A percentile compares a stretch with the other conserved stretches of the same genome.
Evolutionary conservation across 2,888 invertebrate species (phyloP).

Genomic region (Rhyacophila evoluta): DNA sequence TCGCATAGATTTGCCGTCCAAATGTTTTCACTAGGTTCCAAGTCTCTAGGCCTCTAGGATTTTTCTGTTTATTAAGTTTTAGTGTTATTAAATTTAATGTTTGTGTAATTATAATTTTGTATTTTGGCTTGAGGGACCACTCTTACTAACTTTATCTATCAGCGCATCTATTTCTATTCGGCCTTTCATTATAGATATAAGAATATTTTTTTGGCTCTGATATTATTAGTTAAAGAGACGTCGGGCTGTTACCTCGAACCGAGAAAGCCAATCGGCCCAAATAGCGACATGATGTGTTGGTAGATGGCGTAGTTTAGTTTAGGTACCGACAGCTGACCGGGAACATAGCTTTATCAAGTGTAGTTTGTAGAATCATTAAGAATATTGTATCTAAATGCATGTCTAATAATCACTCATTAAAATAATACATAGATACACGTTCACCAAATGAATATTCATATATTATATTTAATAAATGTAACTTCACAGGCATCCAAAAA

Average conservation of each 20-base stretch:
- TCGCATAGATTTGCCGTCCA: conserved; percentile 54
- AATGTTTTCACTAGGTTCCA: conserved; percentile 32
- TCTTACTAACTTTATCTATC: conserved; percentile 55
- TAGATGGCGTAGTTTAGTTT: conserved; percentile 55
- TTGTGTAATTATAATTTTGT: conserved; percentile 44
- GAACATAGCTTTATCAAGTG: conserved; percentile 77
- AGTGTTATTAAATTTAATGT: conserved; percentile 37
- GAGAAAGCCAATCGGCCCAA: conserved; percentile 32
- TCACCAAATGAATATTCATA: conserved; percentile 38
- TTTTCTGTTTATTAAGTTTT: not conserved
- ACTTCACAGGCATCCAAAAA: conserved; percentile 1
- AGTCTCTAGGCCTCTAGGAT: not conserved
- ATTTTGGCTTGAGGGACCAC: conserved; percentile 55
- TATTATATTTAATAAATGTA: conserved; percentile 34
- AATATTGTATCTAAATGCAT: conserved; percentile 37
- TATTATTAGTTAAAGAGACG: not conserved
- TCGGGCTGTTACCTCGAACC: not conserved
- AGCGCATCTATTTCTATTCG: conserved; percentile 53
- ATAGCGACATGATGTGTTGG: conserved; percentile 52
- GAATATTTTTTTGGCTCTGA: conserved; percentile 32
- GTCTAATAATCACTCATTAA: conserved; percentile 45
- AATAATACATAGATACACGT: conserved; percentile 42
- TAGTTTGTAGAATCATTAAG: conserved; percentile 57
- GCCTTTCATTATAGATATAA: conserved; percentile 38
- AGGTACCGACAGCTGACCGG: conserved; percentile 67